Evolutionary conservation across 92 coral and sea anemone species (phyloP).

Genomic region (Galaxea fascicularis): DNA sequence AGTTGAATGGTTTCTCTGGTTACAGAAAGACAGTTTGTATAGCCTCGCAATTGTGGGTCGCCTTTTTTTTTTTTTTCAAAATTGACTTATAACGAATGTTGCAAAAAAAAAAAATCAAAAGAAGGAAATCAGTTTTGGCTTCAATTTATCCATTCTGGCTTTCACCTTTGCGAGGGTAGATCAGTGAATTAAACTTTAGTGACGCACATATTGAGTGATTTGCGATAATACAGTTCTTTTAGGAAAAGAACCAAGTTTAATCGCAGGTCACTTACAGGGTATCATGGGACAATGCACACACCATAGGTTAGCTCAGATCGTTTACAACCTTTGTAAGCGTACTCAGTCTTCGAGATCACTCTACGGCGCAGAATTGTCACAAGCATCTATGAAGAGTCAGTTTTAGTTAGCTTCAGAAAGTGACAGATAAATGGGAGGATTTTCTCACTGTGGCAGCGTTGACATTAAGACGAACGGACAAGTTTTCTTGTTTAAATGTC

Average conservation of each 20-base stretch:
- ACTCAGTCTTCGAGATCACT: not conserved
- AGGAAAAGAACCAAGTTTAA: not conserved
- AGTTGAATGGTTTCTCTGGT: not conserved
- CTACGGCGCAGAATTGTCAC: not conserved
- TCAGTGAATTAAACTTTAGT: not conserved
- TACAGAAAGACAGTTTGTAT: not conserved
- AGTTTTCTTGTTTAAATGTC: no score
- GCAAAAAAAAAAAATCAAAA: no score
- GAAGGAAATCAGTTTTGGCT: not conserved
- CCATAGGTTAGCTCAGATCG: not conserved
- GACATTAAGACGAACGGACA: no score
- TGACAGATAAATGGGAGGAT: no score
- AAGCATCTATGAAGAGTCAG: not conserved
- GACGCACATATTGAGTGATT: not conserved
- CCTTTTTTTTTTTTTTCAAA: no score
- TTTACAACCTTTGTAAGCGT: not conserved
- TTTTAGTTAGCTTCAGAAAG: no score
- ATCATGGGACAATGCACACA: not conserved
- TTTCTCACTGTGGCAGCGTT: no score
- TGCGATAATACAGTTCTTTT: not conserved
- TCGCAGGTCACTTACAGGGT: not conserved
- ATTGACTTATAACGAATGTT: no score
- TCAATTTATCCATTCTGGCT: no score
- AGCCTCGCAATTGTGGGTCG: not conserved
- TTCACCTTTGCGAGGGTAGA: not conserved